Evolutionary conservation across 1,140 invertebrate genomes (phyloP), one percentile per base, ranked within the genome.

Genomic region (Tetramorium simillimum): DNA sequence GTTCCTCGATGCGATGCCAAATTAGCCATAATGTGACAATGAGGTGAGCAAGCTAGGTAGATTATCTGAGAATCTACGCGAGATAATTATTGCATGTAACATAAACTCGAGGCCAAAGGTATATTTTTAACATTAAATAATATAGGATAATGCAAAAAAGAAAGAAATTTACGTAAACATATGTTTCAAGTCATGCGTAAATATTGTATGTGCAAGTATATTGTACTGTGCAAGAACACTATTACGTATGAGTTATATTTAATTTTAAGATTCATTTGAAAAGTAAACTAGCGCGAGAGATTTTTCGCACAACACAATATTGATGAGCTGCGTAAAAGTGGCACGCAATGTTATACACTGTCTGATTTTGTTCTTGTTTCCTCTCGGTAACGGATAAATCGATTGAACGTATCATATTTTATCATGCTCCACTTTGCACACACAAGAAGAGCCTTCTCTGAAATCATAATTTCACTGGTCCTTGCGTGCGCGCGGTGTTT

Each of bases 381-480:
- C 40, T 9, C 6, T 43, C 37, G 18, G 37, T 46, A 80, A 24
- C 49, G 18, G 16, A 70, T 81, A 10, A 72, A 3, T 72, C 37
- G 76, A 80, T 56, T 37, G 40, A 84, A 12, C 43, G 16, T 33
- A 77, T 85, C n/a, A 51, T 85, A 85, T 51, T 77, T 72, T 43
- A 82, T 58, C 21, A 73, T 40, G 67, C 51, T 73, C 67, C 3
- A 82, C 53, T 82, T 82, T 73, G 80, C 37, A 69, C 33, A 72
- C 37, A 56, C 3, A 72, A 51, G 65, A 56, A 9, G 14, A 58
- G 24, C 4, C 67, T 73, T 73, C 69, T 73, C 18, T 1, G 53
- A 62, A 84, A 60, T 37, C 33, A 60, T 43, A 73, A 84, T 73
- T 82, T 73, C 21, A 21, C 21, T 24, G 67, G 12, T 58, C 24